Evolutionary conservation across 2,888 invertebrate genomes (phyloP).

Genomic region (Mimas tiliae): DNA sequence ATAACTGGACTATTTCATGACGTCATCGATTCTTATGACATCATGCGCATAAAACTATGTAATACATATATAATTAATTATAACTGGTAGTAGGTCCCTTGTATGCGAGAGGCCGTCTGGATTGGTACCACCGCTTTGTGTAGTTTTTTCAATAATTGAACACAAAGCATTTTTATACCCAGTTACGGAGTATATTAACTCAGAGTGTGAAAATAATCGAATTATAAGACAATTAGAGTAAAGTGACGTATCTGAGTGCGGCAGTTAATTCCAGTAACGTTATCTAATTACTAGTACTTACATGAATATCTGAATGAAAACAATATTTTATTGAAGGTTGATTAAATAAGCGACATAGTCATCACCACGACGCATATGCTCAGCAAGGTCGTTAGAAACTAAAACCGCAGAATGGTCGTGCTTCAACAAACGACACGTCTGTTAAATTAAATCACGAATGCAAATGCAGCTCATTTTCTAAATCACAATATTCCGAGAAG

Average conservation of each 20-base stretch:
- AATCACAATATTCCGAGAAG: slow-evolving; percentile 26
- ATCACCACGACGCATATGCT: slow-evolving; percentile 46
- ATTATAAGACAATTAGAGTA: too few species aligned
- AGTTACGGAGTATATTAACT: too few species aligned
- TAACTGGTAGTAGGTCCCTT: too few species aligned
- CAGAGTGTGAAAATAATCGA: too few species aligned
- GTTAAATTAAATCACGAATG: slow-evolving; percentile 30
- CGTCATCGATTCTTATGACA: slow-evolving; percentile 3
- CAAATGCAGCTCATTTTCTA: slow-evolving; percentile 29
- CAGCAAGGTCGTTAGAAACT: slow-evolving; percentile 51
- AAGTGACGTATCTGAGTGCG: too few species aligned
- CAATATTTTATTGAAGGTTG: slow-evolving; percentile 22
- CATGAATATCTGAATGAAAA: not conserved
- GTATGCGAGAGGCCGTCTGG: too few species aligned
- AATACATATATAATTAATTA: too few species aligned
- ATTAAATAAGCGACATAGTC: slow-evolving; percentile 29
- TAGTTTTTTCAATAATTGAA: too few species aligned
- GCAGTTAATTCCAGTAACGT: too few species aligned
- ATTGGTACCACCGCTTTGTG: too few species aligned
- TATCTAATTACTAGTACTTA: too few species aligned
- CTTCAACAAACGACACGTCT: slow-evolving; percentile 38
- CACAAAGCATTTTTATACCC: too few species aligned
- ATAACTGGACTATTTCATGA: not conserved
- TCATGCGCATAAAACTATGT: not conserved
- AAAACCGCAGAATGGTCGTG: slow-evolving; percentile 42